phyloP scores from a whole-genome alignment of 1,140 invertebrate species.

The Microplitis demolitor region DNA sequence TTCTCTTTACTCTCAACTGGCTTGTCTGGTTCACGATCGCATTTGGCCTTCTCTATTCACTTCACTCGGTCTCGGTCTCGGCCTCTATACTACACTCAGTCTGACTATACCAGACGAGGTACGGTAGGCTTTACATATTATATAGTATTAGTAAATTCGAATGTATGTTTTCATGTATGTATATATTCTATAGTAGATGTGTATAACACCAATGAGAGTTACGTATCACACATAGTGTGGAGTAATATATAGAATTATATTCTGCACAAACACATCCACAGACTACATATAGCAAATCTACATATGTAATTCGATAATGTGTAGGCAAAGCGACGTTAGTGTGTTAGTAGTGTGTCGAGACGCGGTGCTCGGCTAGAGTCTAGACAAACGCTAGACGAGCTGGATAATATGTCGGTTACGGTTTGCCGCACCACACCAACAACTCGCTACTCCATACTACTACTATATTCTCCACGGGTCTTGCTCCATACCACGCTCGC shows the following conservation, averaged over 20 bases:
- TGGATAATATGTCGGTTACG: constrained; percentile 46
- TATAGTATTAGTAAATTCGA: background rate
- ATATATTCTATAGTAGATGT: no score
- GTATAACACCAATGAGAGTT: no score
- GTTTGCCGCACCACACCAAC: background rate
- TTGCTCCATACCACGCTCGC: no score
- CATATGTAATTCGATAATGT: background rate
- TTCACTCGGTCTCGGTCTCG: constrained; percentile 1
- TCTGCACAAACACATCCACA: no score
- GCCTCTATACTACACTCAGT: no score
- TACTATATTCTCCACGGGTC: no score
- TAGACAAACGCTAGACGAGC: constrained; percentile 59
- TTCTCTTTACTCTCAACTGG: background rate
- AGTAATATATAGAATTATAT: no score
- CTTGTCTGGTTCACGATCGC: background rate
- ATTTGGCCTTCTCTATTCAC: constrained; percentile 13
- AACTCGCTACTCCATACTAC: background rate
- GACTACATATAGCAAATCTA: no score
- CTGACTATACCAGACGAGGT: no score
- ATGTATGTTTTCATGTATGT: no score
- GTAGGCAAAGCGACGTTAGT: constrained; percentile 13
- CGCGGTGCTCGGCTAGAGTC: constrained; percentile 34
- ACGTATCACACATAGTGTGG: no score
- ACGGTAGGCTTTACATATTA: background rate
- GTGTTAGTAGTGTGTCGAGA: constrained; percentile 33